Evolutionary conservation across 1,140 invertebrate genomes (phyloP).

Genomic region (Drosophila quadrilineata): DNA sequence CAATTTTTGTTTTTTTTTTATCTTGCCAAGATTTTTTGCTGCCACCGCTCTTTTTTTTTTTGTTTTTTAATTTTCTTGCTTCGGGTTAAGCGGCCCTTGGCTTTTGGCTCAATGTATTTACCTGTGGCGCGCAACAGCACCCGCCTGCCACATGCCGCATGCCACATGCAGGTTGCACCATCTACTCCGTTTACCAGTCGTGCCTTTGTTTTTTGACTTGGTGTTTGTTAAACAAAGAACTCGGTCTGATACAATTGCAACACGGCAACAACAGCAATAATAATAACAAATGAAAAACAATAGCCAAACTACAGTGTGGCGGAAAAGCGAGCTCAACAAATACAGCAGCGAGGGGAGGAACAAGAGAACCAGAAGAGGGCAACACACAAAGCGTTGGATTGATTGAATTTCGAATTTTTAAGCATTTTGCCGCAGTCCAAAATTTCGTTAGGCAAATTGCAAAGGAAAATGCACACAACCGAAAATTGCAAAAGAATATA

Average conservation of each 20-base stretch:
- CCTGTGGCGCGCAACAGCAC: conserved; percentile 28
- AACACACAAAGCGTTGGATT: conserved; percentile 68
- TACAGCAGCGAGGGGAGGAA: neutral
- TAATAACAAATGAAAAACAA: conserved; percentile 22
- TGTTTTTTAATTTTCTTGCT: conserved; percentile 46
- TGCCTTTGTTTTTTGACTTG: conserved; percentile 32
- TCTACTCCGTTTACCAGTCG: neutral
- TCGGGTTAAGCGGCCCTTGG: conserved; percentile 55
- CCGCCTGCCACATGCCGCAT: too few relatives aligned
- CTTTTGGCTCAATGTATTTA: conserved; percentile 72
- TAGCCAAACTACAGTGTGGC: neutral
- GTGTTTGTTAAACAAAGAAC: conserved; percentile 48
- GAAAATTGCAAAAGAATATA: conserved; percentile 47
- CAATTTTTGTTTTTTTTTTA: conserved; percentile 1
- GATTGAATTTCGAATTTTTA: conserved; percentile 78
- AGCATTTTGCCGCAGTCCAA: conserved; percentile 69
- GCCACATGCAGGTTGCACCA: neutral
- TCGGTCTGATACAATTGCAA: conserved; percentile 61
- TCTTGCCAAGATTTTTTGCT: too few relatives aligned
- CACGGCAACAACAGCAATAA: conserved; percentile 39
- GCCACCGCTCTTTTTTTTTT: conserved; percentile 20
- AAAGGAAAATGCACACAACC: conserved; percentile 54
- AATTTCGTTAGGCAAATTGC: conserved; percentile 67
- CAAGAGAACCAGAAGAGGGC: neutral
- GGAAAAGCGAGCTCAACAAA: neutral